These are phyloP conservation scores for Anas platyrhynchos DNA, from an alignment of 2,113 vertebrate genomes.

Conservation along the genomic window DNA sequence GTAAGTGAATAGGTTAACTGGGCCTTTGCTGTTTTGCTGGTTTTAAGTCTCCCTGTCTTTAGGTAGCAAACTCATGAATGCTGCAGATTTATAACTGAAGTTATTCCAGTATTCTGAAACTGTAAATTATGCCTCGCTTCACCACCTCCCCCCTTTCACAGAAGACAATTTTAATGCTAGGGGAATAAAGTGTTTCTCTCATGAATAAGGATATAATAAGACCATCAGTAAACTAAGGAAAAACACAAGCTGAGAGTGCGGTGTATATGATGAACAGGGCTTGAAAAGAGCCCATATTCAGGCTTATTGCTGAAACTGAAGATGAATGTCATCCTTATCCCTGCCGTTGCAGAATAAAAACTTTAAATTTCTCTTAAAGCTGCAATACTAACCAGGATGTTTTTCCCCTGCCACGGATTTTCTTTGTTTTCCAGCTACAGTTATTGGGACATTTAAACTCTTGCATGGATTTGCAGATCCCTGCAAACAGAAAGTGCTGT, in stretches of 20 bases:
- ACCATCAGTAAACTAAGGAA: neutral
- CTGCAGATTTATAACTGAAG: neutral
- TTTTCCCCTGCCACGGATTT: neutral
- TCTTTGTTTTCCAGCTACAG: neutral
- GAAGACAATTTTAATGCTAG: constrained; percentile 7
- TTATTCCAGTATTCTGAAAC: constrained; percentile 20
- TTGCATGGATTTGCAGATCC: neutral
- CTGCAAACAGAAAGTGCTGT: neutral
- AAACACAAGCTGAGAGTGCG: neutral
- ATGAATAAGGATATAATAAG: constrained; percentile 7
- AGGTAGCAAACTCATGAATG: neutral
- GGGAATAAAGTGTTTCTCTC: constrained; percentile 10
- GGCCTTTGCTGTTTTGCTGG: neutral
- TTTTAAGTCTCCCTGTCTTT: neutral
- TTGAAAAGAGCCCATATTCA: constrained; percentile 1
- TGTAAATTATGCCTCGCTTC: constrained; percentile 4
- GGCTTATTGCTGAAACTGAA: constrained; percentile 9
- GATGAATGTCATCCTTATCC: neutral
- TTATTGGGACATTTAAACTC: neutral
- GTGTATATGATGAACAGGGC: neutral
- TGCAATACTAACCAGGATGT: neutral
- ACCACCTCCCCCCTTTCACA: neutral
- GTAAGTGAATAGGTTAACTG: neutral
- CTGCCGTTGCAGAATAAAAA: neutral
- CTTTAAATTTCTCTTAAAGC: neutral